Base-by-base conservation (phyloP, 2,113 vertebrate genomes). In the Anoplopoma fimbria region DNA sequence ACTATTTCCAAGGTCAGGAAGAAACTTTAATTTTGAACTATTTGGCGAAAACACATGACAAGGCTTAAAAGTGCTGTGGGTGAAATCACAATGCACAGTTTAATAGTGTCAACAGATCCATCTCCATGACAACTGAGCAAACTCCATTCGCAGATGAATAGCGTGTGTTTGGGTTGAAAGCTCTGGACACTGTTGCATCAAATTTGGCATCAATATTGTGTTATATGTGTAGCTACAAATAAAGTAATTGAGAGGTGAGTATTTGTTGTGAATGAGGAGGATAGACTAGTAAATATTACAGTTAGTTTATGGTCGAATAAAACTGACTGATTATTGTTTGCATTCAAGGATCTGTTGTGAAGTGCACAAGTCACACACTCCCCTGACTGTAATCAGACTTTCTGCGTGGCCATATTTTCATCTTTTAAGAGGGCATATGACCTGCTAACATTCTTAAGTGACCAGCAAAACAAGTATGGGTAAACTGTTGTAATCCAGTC, bases 401-500 rank as follows among this genome's bases (percentile, higher is more conserved):
- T 87, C 69, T 74, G n/a, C 68, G 23, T 62, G 60, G 77, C 67
- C 77, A 84, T 84, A 83, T 91, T 91, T 91, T 86, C 82, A 83
- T 77, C 79, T 77, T 88, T 75, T 89, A 88, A 89, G 79, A 81
- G 53, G 67, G 63, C 93, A 93, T 94, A 95, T 95, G 94, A 95
- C 92, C 91, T 58, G 81, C 83, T 94, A 95, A 95, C 91, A 87
- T 85, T 75, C 86, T 92, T 93, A 92, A 87, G 78, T 89, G 79
- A 87, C 70, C 86, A 83, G 87, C 81, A 91, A 90, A 93, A 93
- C 87, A 94, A 93, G 87, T 87, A 90, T 83, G 89, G 80, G 84
- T 93, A 92, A 92, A 81, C 92, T 90, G 85, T 74, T 71, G 63
- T 93, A 93, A 93, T 92, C 89, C 91, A 91, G 87, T 80, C 90